A percentile compares a stretch with the other conserved stretches of the same genome.
Conservation (phyloP, 2,113 vertebrate genomes). For the Corydoras maculifer region DNA sequence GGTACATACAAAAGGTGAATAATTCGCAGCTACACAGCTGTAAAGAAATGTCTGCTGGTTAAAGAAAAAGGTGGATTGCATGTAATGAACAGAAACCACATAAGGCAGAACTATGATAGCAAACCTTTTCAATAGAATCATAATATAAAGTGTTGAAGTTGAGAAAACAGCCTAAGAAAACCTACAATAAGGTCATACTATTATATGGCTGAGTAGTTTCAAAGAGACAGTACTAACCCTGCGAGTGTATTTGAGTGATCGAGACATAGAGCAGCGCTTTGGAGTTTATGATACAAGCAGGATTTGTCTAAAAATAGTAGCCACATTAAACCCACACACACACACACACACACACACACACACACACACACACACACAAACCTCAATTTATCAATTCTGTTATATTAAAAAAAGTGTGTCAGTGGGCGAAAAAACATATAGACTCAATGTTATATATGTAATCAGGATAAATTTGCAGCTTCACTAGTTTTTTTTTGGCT, state of each 20-base stretch:
- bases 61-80: not conserved
- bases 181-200: not conserved
- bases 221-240: not conserved
- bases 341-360: not conserved
- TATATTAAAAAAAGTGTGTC: not conserved
- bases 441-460: too few species aligned
- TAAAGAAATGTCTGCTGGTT: not conserved
- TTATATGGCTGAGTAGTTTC: conserved; percentile 8
- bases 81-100: not conserved
- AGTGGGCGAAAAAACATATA: not conserved
- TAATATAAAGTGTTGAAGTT: conserved; percentile 4
- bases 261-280: conserved; percentile 8
- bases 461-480: too few species aligned
- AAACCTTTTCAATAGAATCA: conserved; percentile 3
- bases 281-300: not conserved
- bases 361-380: not conserved
- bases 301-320: conserved; percentile 12
- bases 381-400: not conserved
- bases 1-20: not conserved
- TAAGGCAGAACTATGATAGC: not conserved
- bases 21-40: conserved; percentile 1
- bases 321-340: not conserved
- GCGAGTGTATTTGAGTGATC: conserved; percentile 5
- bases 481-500: too few species aligned
- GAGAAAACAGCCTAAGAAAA: conserved; percentile 7